These are phyloP conservation scores for Stichopus chloronotus DNA, from an alignment of 35 echinoderm and acorn worm species.

Conservation along the genomic window DNA sequence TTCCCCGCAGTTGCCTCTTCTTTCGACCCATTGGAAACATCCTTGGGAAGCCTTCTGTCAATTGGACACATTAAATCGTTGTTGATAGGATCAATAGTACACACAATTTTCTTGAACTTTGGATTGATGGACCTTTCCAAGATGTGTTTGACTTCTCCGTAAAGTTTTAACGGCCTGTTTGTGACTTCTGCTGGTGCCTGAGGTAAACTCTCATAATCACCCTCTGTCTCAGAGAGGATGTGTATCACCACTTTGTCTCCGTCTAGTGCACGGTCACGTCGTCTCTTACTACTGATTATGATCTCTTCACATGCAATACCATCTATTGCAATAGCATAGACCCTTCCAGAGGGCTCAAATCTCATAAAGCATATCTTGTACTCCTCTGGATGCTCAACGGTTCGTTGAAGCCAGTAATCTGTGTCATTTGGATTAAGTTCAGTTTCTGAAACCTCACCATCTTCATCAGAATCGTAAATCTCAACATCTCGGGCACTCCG, in stretches of 20 bases:
- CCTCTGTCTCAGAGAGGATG: slow-evolving; percentile 45
- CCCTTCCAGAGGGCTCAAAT: slow-evolving; percentile 64
- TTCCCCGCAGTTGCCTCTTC: slow-evolving; percentile 20
- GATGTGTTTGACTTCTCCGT: slow-evolving; percentile 79
- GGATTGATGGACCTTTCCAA: slow-evolving; percentile 72
- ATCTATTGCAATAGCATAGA: slow-evolving; percentile 72
- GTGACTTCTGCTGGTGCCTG: slow-evolving; percentile 51
- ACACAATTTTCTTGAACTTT: slow-evolving; percentile 76
- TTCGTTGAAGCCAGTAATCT: slow-evolving; percentile 50
- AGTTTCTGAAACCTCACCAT: slow-evolving; percentile 39
- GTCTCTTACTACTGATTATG: slow-evolving; percentile 67
- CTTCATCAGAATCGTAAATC: not conserved
- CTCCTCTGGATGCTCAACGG: slow-evolving; percentile 44
- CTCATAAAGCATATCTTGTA: slow-evolving; percentile 77
- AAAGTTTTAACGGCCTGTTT: slow-evolving; percentile 64
- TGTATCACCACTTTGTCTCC: slow-evolving; percentile 27
- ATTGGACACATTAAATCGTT: slow-evolving; percentile 88
- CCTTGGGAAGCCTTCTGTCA: slow-evolving; percentile 80
- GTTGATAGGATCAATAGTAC: slow-evolving; percentile 80
- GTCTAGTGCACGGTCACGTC: slow-evolving; percentile 46
- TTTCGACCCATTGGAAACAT: slow-evolving; percentile 62
- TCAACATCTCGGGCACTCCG: slow-evolving; percentile 5
- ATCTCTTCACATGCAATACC: slow-evolving; percentile 63
- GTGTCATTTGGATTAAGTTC: not conserved
- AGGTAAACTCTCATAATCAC: slow-evolving; percentile 6